A percentile compares a stretch with the other conserved stretches of the same genome.
Evolutionary conservation across 2,888 invertebrate genomes (phyloP).

Genomic region (Galerucella nymphaeae): DNA sequence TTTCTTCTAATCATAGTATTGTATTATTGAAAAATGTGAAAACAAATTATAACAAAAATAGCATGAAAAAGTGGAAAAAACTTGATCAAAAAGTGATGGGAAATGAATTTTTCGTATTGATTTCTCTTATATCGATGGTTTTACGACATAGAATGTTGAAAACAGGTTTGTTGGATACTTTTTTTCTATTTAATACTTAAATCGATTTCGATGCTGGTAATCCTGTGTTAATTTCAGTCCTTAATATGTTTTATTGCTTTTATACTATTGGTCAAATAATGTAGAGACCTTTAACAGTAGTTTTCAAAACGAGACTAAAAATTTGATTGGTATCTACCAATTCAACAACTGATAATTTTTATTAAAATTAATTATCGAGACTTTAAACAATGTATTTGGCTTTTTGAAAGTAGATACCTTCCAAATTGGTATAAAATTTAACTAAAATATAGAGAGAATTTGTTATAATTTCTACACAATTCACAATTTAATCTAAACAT

Average conservation of each 20-base stretch:
- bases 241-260: slow-evolving; percentile 39
- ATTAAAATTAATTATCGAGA: neutral
- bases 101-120: too few relatives aligned
- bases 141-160: slow-evolving; percentile 1
- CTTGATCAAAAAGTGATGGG: too few relatives aligned
- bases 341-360: neutral
- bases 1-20: too few relatives aligned
- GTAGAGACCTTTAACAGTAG: neutral
- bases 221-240: slow-evolving; percentile 40
- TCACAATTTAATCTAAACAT: slow-evolving; percentile 43
- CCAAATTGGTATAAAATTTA: neutral
- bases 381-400: too few relatives aligned
- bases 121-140: too few relatives aligned
- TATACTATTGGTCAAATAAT: slow-evolving; percentile 42
- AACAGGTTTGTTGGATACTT: slow-evolving; percentile 3
- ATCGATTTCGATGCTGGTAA: slow-evolving; percentile 43
- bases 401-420: neutral
- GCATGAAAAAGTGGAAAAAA: too few relatives aligned
- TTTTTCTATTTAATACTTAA: neutral
- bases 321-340: neutral
- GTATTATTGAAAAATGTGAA: too few relatives aligned
- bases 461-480: slow-evolving; percentile 27
- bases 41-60: too few relatives aligned
- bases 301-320: neutral
- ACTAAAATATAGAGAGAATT: neutral